Conservation (phyloP, 2,888 invertebrate species). For the Danaus chrysippus region DNA sequence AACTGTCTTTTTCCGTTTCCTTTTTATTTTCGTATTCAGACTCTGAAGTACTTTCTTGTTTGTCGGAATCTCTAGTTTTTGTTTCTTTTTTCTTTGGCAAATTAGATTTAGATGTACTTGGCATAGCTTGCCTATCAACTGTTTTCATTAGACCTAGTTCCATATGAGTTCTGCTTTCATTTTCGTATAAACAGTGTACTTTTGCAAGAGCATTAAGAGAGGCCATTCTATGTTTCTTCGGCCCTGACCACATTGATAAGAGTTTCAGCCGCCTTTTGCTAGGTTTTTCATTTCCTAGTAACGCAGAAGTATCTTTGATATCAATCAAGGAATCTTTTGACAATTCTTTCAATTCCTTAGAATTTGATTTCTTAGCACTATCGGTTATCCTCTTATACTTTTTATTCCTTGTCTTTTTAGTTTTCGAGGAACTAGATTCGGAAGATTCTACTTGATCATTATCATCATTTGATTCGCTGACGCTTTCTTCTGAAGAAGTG, state of each 20-base stretch:
- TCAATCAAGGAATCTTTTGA: conserved; percentile 70
- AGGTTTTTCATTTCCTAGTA: conserved; percentile 63
- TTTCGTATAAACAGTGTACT: conserved; percentile 94
- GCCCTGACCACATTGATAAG: conserved; percentile 85
- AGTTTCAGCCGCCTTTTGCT: conserved; percentile 78
- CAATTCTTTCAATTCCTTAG: conserved; percentile 69
- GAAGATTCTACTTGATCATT: conserved; percentile 69
- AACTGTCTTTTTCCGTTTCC: conserved; percentile 65
- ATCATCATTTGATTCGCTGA: conserved; percentile 70
- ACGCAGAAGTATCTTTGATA: conserved; percentile 59
- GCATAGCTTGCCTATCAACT: conserved; percentile 64
- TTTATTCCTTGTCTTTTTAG: conserved; percentile 61
- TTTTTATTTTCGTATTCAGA: conserved; percentile 70
- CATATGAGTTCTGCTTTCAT: conserved; percentile 88
- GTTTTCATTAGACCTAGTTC: conserved; percentile 78
- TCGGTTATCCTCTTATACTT: conserved; percentile 68
- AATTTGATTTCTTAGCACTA: conserved; percentile 55
- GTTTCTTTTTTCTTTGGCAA: conserved; percentile 66
- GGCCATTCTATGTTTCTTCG: conserved; percentile 91
- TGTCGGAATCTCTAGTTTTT: conserved; percentile 62
- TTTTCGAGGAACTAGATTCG: conserved; percentile 58
- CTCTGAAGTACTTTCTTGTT: conserved; percentile 70
- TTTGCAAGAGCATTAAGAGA: conserved; percentile 93
- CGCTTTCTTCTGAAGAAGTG: conserved; percentile 68
- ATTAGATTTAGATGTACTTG: conserved; percentile 73